phyloP scores from a whole-genome alignment of 2,797 vertebrate species.

The Hoplostethus atlanticus region DNA sequence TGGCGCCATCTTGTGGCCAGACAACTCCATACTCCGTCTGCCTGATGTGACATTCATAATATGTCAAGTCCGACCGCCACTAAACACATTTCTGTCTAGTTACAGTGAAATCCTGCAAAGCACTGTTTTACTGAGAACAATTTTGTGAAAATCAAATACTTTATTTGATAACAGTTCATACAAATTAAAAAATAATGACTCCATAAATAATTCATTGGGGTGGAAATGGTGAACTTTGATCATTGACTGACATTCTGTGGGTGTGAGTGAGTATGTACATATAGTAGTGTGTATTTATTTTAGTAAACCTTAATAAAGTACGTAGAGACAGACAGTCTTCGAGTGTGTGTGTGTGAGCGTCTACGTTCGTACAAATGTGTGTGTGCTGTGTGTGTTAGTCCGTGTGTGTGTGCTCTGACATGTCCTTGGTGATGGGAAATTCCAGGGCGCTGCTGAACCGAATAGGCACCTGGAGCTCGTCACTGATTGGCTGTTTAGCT shows the following conservation, averaged over 20 bases:
- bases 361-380: not conserved
- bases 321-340: too few species aligned
- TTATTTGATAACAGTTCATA: constrained; percentile 44
- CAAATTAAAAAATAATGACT: constrained; percentile 50
- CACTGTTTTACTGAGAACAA: not conserved
- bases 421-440: constrained; percentile 73
- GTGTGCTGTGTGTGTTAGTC: constrained; percentile 38
- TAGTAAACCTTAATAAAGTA: not conserved
- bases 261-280: not conserved
- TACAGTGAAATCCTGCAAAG: too few species aligned
- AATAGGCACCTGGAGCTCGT: constrained; percentile 60
- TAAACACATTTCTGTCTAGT: too few species aligned
- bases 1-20: constrained; percentile 62
- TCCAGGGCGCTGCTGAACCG: constrained; percentile 79
- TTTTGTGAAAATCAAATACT: constrained; percentile 36
- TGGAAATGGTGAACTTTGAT: constrained; percentile 43
- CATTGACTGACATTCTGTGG: constrained; percentile 25
- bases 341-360: not conserved
- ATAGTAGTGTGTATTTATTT: too few species aligned
- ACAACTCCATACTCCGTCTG: not conserved
- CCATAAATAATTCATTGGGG: constrained; percentile 48
- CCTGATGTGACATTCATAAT: too few species aligned
- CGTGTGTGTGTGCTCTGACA: constrained; percentile 40
- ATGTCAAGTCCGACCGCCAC: too few species aligned
- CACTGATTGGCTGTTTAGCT: constrained; percentile 41